A percentile compares a stretch with the other conserved stretches of the same genome.
Evolutionary conservation across 2,888 invertebrate genomes (phyloP).

Genomic region (Hemicrepidius hirtus): DNA sequence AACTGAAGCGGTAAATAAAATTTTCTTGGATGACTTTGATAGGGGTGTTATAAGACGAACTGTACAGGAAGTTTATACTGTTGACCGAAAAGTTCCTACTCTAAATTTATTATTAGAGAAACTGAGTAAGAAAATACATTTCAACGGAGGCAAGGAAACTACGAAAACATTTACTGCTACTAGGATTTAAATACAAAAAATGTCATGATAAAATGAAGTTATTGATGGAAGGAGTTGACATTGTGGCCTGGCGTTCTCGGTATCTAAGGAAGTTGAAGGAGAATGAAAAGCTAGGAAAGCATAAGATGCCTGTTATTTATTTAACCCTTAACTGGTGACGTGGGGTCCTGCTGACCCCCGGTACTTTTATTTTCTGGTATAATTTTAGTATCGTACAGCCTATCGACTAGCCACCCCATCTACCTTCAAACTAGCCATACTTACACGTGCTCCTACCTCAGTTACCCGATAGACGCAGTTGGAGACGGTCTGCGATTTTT

Average conservation of each 20-base stretch:
- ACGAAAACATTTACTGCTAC: not conserved
- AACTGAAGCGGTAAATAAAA: too few relatives aligned
- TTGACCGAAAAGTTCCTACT: slow-evolving; percentile 4
- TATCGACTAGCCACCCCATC: too few relatives aligned
- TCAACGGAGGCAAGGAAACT: not conserved
- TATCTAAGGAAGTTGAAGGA: slow-evolving; percentile 16
- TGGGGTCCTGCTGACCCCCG: too few relatives aligned
- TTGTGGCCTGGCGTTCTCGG: slow-evolving; percentile 23
- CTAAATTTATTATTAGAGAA: slow-evolving; percentile 2
- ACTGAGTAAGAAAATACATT: slow-evolving; percentile 11
- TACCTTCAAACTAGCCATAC: too few relatives aligned
- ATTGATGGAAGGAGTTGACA: slow-evolving; percentile 18
- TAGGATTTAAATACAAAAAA: slow-evolving; percentile 20
- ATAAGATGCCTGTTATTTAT: slow-evolving; percentile 29
- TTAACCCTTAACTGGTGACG: too few relatives aligned
- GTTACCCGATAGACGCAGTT: too few relatives aligned
- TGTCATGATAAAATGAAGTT: slow-evolving; percentile 4
- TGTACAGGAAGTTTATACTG: not conserved
- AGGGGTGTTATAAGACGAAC: too few relatives aligned
- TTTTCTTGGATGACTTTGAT: too few relatives aligned
- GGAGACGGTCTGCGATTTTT: too few relatives aligned
- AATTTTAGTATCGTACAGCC: too few relatives aligned
- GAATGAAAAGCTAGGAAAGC: slow-evolving; percentile 16
- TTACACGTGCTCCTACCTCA: too few relatives aligned
- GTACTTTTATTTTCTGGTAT: too few relatives aligned